A percentile compares a stretch with the other conserved stretches of the same genome.
These are phyloP conservation scores for Ranitomeya variabilis DNA, from an alignment of 2,113 vertebrate species.

Conservation along the genomic window DNA sequence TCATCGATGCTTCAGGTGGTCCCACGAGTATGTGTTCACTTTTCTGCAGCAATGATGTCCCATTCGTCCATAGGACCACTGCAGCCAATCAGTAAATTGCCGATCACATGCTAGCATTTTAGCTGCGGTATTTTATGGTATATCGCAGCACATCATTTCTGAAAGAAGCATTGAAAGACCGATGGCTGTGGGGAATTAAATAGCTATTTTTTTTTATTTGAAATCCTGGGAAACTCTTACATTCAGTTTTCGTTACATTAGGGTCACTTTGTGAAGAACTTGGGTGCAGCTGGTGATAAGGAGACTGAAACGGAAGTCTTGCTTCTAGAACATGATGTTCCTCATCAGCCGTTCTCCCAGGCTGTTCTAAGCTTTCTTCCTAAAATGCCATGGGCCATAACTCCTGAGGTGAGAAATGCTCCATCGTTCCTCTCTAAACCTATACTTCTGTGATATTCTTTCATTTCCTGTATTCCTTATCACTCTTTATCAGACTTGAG, in stretches of 20 bases:
- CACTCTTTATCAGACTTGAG: not conserved
- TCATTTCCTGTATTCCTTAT: not conserved
- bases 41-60: no score
- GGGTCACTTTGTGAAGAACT: constrained; percentile 95
- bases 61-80: no score
- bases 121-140: no score
- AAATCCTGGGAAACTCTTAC: not conserved
- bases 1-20: no score
- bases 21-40: no score
- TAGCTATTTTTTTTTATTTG: no score
- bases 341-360: constrained; percentile 93
- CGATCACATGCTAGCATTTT: no score
- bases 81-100: no score
- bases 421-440: not conserved
- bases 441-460: not conserved
- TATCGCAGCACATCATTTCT: no score
- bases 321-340: constrained; percentile 94
- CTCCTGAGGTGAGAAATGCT: constrained; percentile 77
- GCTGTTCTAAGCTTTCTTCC: constrained; percentile 91
- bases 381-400: constrained; percentile 92
- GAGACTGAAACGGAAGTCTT: constrained; percentile 94
- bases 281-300: constrained; percentile 90
- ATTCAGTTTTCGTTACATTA: constrained; percentile 62
- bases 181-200: no score
- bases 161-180: no score